These are phyloP conservation scores for Phocoena phocoena DNA, from an alignment of 2,113 vertebrate species.

Conservation along the genomic window DNA sequence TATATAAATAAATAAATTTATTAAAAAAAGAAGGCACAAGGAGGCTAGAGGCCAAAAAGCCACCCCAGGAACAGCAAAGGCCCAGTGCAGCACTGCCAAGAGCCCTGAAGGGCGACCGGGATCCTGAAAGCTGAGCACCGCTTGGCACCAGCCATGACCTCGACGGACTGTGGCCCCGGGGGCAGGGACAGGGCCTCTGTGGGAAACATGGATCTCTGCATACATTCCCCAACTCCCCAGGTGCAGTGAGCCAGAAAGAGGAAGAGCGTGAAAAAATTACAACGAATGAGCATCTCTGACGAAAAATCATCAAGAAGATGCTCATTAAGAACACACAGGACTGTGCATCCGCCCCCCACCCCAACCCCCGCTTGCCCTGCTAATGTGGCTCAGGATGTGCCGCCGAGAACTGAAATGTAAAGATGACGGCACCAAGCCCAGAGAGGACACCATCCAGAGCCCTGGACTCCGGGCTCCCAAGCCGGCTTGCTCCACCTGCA, in stretches of 20 bases:
- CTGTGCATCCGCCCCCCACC: no score
- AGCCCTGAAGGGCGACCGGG: not conserved
- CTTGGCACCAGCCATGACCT: not conserved
- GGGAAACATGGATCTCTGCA: not conserved
- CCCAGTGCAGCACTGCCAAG: rapidly evolving
- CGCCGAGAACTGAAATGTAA: not conserved
- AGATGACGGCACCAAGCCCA: not conserved
- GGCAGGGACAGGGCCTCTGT: not conserved
- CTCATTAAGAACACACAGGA: not conserved
- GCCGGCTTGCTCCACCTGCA: not conserved
- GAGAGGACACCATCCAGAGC: not conserved
- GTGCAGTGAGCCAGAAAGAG: not conserved
- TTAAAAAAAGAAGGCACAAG: not conserved
- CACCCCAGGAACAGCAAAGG: not conserved
- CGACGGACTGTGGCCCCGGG: not conserved
- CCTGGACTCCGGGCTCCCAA: rapidly evolving
- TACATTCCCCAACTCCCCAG: not conserved
- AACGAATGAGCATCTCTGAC: not conserved
- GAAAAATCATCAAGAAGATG: not conserved
- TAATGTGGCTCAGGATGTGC: not conserved
- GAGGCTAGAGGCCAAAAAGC: not conserved
- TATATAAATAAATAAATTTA: no score
- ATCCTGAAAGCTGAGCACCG: not conserved
- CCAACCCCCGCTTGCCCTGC: not conserved
- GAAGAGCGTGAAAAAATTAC: not conserved